Base-by-base conservation (phyloP, 2,113 vertebrate species). In the Tauraco erythrolophus region DNA sequence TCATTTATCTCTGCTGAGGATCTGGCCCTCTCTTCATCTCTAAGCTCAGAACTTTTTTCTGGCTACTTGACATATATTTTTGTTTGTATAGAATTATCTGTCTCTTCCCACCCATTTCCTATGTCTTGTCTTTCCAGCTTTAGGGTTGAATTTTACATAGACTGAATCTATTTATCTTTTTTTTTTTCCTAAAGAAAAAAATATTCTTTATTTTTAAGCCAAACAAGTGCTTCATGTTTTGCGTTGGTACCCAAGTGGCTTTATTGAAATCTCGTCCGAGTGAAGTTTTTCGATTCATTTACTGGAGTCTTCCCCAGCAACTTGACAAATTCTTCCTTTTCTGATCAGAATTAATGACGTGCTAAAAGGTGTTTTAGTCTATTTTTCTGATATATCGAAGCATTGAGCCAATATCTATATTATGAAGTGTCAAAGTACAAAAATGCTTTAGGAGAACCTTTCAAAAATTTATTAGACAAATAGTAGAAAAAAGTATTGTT, bases 261-360 rank as follows among this genome's bases (percentile, higher is more conserved):
- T 28, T 21, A 41, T 61, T 93, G 65, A 92, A 87, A 78, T 84
- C 86, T 91, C 4, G 1, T n/a, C 46, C 62, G 82, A 94, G 33
- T 66, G 72, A 88, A 82, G 35, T 24, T 76, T 91, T 94, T 58
- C 77, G 85, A 2, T 76, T 89, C 91, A 57, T 89, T 95, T 97
- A 82, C 66, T 82, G 75, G 57, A 96, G 69, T 84, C 58, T 79
- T 91, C 70, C 54, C 65, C 81, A 88, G n/a, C 11, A 91, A 66
- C 86, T 89, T 70, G 54, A 87, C 84, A 84, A 60, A 92, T 74
- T 96, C 81, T 84, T 92, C 69, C 39, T 82, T 91, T 87, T 92
- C 77, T 94, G 84, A 91, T 91, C 56, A 61, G 81, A 81, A 95
- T 94, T 96, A 88, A 97, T 83, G 87, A 87, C 89, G 95, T 95